These are phyloP conservation scores for Saxidomus purpurata DNA, from an alignment of 1,140 invertebrate species.

Conservation along the genomic window DNA sequence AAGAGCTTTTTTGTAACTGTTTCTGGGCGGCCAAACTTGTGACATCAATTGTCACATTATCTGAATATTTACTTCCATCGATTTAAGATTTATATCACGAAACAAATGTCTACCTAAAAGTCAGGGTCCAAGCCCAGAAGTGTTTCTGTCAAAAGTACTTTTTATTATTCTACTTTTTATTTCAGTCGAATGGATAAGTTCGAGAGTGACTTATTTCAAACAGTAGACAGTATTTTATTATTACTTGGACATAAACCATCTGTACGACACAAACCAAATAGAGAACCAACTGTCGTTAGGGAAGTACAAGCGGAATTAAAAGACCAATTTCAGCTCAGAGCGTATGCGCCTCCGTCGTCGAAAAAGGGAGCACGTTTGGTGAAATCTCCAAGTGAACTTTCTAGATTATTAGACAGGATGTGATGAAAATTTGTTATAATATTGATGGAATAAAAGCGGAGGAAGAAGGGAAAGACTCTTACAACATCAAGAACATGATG, in stretches of 20 bases:
- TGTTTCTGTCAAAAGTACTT: too few relatives aligned
- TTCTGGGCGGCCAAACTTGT: too few relatives aligned
- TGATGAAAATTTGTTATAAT: not conserved
- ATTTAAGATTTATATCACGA: too few relatives aligned
- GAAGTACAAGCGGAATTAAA: not conserved
- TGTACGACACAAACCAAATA: conserved; percentile 18
- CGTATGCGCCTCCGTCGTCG: conserved; percentile 61
- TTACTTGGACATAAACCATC: conserved; percentile 84
- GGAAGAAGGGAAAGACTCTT: not conserved
- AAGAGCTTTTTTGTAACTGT: too few relatives aligned
- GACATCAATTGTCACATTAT: too few relatives aligned
- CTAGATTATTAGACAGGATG: conserved; percentile 70
- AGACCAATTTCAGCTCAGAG: conserved; percentile 10
- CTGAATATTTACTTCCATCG: too few relatives aligned
- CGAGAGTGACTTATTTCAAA: conserved; percentile 83
- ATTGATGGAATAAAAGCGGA: not conserved
- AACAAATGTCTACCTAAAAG: too few relatives aligned
- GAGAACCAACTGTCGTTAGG: not conserved
- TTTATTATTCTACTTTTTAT: conserved; percentile 38
- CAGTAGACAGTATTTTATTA: conserved; percentile 84
- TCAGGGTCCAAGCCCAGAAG: too few relatives aligned
- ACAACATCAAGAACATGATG: not conserved
- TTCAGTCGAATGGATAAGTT: conserved; percentile 85
- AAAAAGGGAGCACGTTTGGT: conserved; percentile 72
- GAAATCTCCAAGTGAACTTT: conserved; percentile 70